Base-by-base conservation (phyloP, 2,113 vertebrate species). In the Urocolius indicus region DNA sequence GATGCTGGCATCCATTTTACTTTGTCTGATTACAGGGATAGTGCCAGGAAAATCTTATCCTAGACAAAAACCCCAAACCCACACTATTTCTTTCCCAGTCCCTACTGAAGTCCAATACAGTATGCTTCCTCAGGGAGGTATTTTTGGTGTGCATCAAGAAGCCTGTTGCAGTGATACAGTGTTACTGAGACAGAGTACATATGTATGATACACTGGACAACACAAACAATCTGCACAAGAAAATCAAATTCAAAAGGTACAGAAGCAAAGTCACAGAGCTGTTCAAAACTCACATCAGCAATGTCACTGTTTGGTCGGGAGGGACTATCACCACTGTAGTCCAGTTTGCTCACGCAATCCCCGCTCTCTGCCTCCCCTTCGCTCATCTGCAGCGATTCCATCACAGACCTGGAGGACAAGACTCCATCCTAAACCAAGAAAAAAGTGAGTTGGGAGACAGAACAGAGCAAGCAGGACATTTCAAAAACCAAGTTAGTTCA, bases 301-400 rank as follows among this genome's bases (percentile, higher is more conserved):
- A 91, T 96, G 86, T 98, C 98, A 87, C 98, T 98, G 78, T 45
- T 97, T 18, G 96, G 96, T 29, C 98, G 95, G 51, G 97, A 97
- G 51, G 94, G 83, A 71, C 98, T 98, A 78, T 98, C 98, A 51
- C 95, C 94, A 87, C 95, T 96, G 71, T 59, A 96, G 38, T 98
- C 98, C 62, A 90, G 87, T 82, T 94, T 98, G 94, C 90, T 91
- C 15, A 93, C 75, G 17, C 91, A 95, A 41, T 98, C 98, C 24
- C 96, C 97, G 41, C 96, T 92, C 78, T 98, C 98, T 55, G 98
- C 91, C 86, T 99, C 98, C n/a, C 94, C 94, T 68, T 99, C 99
- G n/a, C 94, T 97, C 94, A 98, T 97, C 92, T 98, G 97, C 95
- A 98, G 88, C 2, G 95, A 67, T 13, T 98, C 98, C 0, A 89